A percentile compares a stretch with the other conserved stretches of the same genome.
phyloP scores from a whole-genome alignment of 2,888 invertebrate species.

The Meteorus cinctellus region DNA sequence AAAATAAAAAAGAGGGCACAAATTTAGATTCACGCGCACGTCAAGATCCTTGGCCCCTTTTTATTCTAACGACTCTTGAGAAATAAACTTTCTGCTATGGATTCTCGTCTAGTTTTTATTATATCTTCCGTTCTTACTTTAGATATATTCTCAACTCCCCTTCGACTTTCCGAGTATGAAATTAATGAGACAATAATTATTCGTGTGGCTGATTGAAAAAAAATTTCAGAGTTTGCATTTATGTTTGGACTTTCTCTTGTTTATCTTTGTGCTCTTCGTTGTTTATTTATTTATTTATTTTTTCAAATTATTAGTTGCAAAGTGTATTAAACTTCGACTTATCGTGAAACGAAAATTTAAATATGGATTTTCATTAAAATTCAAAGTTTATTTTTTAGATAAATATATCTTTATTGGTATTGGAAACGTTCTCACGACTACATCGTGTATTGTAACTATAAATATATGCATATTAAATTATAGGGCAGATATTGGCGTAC shows the following conservation, averaged over 20 bases:
- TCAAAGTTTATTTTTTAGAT: background rate
- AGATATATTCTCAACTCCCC: background rate
- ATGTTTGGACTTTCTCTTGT: background rate
- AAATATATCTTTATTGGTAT: background rate
- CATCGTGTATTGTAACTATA: background rate
- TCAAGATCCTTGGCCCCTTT: conserved; percentile 32
- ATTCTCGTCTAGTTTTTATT: background rate
- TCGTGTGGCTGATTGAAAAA: conserved; percentile 25
- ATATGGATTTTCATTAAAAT: no score
- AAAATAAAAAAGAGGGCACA: conserved; percentile 17
- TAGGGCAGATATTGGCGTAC: background rate
- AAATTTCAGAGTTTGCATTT: background rate
- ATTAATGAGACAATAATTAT: conserved; percentile 24
- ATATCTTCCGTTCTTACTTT: background rate
- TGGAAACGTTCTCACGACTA: background rate
- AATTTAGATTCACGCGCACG: conserved; percentile 16
- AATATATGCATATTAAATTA: background rate
- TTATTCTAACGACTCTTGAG: conserved; percentile 33
- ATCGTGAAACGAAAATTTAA: no score
- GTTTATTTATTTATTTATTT: no score
- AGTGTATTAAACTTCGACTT: no score
- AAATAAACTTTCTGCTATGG: conserved; percentile 17
- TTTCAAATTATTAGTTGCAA: no score
- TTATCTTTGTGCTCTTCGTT: background rate
- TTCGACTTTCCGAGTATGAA: background rate